phyloP scores from a whole-genome alignment of 2,797 vertebrate genomes.

The Chiroxiphia lanceolata region DNA sequence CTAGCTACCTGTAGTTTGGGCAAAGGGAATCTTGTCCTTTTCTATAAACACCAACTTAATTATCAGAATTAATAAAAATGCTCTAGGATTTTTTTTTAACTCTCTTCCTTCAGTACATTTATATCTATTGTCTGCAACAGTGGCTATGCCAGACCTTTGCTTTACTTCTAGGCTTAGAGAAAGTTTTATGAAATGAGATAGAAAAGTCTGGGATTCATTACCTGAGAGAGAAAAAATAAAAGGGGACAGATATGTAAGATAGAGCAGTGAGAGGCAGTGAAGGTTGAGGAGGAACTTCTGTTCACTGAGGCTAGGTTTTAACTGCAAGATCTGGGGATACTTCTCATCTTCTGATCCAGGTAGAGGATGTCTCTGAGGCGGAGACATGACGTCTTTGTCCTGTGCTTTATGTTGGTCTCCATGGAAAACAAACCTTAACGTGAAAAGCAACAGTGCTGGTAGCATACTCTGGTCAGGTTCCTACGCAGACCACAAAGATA shows the following conservation, averaged over 20 bases:
- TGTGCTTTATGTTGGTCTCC: neutral
- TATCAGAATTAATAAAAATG: neutral
- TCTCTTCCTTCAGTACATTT: neutral
- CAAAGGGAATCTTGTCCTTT: neutral
- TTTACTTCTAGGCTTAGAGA: neutral
- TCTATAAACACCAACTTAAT: neutral
- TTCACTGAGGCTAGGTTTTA: neutral
- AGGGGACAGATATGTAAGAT: neutral
- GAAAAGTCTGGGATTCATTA: neutral
- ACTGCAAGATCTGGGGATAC: neutral
- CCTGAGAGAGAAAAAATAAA: neutral
- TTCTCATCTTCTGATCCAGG: neutral
- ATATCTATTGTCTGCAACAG: neutral
- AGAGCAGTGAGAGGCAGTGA: neutral
- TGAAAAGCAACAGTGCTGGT: neutral
- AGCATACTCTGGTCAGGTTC: neutral
- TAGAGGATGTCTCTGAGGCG: neutral
- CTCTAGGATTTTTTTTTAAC: neutral
- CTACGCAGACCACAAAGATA: neutral
- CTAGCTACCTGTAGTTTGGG: neutral
- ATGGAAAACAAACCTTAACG: neutral
- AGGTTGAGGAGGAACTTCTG: neutral
- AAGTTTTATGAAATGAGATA: neutral
- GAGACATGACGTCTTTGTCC: neutral
- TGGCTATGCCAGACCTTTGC: neutral